Conservation (phyloP, 2,888 invertebrate genomes). For the Cryptus armator region DNA sequence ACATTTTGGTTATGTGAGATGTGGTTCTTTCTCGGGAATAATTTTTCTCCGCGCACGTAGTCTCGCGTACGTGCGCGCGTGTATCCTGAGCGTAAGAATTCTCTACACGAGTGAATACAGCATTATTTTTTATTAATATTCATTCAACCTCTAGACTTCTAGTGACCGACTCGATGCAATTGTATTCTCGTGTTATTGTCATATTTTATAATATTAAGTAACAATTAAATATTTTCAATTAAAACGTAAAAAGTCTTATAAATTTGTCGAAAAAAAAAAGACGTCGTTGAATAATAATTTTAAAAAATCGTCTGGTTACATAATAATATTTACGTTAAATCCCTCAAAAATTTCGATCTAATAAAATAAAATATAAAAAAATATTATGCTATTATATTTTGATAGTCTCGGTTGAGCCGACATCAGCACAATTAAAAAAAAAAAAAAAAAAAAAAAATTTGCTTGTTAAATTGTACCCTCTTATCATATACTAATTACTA, state of each 20-base stretch:
- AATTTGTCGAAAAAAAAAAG: too few relatives aligned
- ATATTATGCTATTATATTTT: neutral
- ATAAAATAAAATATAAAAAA: too few relatives aligned
- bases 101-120: neutral
- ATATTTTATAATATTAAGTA: neutral
- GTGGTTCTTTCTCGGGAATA: neutral
- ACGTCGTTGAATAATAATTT: too few relatives aligned
- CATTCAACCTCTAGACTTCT: too few relatives aligned
- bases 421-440: conserved; percentile 3
- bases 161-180: too few relatives aligned
- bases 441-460: neutral
- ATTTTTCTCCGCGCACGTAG: neutral
- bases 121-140: too few relatives aligned
- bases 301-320: too few relatives aligned
- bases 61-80: neutral
- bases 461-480: conserved; percentile 4
- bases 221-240: neutral
- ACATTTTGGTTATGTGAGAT: too few relatives aligned
- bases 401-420: neutral
- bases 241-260: too few relatives aligned
- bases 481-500: neutral
- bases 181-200: neutral
- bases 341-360: too few relatives aligned
- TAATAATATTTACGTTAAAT: too few relatives aligned
- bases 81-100: neutral